phyloP scores from a whole-genome alignment of 2,113 vertebrate genomes.

The Mesitornis unicolor region DNA sequence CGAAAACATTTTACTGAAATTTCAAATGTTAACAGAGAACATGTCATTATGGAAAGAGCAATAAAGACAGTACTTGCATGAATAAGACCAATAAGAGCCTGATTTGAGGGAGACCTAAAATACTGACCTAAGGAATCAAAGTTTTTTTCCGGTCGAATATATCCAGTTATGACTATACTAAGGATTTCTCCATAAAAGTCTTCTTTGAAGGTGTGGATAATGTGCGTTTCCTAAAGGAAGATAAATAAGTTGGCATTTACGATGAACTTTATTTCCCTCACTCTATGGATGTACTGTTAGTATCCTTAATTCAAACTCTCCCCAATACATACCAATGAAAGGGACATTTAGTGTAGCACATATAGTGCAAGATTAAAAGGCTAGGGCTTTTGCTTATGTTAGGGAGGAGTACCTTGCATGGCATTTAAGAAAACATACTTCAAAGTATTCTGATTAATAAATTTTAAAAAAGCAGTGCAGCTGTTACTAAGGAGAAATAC shows the following conservation, averaged over 20 bases:
- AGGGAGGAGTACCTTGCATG: neutral
- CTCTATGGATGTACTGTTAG: neutral
- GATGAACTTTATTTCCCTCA: neutral
- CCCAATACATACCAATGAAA: neutral
- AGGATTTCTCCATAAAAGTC: slow-evolving; percentile 94
- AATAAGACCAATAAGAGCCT: neutral
- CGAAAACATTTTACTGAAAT: neutral
- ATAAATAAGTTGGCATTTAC: neutral
- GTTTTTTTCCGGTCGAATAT: slow-evolving; percentile 92
- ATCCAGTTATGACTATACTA: slow-evolving; percentile 88
- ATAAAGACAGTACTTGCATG: neutral
- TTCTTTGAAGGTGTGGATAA: slow-evolving; percentile 93
- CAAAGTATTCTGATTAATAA: too few relatives aligned
- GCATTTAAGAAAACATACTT: neutral
- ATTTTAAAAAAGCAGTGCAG: too few relatives aligned
- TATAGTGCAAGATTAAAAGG: neutral
- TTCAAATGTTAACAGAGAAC: neutral
- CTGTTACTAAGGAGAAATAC: neutral
- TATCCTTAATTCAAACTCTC: neutral
- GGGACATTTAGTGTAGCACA: neutral
- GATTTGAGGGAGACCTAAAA: neutral
- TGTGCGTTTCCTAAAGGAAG: slow-evolving; percentile 86
- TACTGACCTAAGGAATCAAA: slow-evolving; percentile 87
- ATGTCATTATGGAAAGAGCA: neutral
- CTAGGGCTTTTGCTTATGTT: neutral